These are phyloP conservation scores for Notarius lentiginosus DNA, from an alignment of 2,113 vertebrate species.

Conservation along the genomic window DNA sequence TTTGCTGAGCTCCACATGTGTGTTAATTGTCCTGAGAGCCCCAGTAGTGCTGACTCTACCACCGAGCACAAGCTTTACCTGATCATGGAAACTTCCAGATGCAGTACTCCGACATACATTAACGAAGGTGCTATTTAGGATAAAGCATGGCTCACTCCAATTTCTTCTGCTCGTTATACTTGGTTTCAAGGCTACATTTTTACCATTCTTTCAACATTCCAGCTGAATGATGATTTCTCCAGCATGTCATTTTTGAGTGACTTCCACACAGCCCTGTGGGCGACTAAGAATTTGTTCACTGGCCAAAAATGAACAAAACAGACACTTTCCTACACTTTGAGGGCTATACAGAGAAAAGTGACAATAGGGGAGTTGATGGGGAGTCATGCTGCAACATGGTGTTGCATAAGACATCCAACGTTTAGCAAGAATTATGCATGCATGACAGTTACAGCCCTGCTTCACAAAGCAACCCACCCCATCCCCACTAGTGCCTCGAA, in stretches of 20 bases:
- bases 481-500: not conserved
- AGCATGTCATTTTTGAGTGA: conserved; percentile 7
- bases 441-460: conserved; percentile 6
- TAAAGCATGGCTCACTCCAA: not conserved
- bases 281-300: conserved; percentile 33
- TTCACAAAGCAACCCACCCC: conserved; percentile 18
- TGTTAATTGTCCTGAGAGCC: conserved; percentile 60
- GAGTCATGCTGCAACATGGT: not conserved
- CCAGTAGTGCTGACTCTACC: conserved; percentile 57
- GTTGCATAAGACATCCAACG: not conserved
- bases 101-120: not conserved
- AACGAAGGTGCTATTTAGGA: not conserved
- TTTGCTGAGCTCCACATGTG: conserved; percentile 40
- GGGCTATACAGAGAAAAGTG: not conserved
- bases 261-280: conserved; percentile 2
- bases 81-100: conserved; percentile 33
- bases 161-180: not conserved
- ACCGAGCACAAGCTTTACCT: conserved; percentile 7
- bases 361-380: not conserved
- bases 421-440: conserved; percentile 9
- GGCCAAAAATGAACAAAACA: conserved; percentile 16
- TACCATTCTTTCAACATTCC: conserved; percentile 12
- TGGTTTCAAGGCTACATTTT: conserved; percentile 7
- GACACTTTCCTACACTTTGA: not conserved
- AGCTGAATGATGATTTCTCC: conserved; percentile 20